Base-by-base conservation (phyloP, 1,140 invertebrate genomes). In the Ceratina australensis region DNA sequence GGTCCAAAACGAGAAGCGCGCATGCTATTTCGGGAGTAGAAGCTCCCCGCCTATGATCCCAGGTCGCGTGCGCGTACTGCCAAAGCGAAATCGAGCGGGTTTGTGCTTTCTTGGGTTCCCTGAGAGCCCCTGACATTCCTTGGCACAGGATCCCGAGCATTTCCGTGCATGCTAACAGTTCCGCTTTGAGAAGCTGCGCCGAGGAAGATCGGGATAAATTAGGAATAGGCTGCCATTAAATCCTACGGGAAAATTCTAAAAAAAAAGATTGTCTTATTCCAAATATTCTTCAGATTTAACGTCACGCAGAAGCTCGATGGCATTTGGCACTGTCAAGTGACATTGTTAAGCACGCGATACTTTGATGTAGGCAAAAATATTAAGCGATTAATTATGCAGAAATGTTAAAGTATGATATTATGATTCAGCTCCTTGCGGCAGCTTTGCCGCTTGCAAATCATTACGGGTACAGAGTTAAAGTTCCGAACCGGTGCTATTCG, bases 1-100 rank as follows among this genome's bases (percentile, higher is more conserved):
- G 83, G 65, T 68, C 71, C 49, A 64, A 85, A 85, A 82, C 52
- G 72, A 80, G 83, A 50, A 61, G 72, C 52, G 71, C 20, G 54
- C 57, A 24, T 52, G 61, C 60, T 84, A 80, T 84, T 86, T 79
- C 85, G 66, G 82, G 83, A 83, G 79, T 78, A 80, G 66, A 66
- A 64, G 54, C 64, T 64, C 50, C 59, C 60, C 64, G 16, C 8
- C n/a, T 18, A 20, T 28, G 24, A n/a, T 50, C 68, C 56, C 64
- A 52, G 72, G 59, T 63, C 72, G 49, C 57, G 47, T 33, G 49
- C 57, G 18, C 67, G 47, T 63, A 63, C 72, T 33, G n/a, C 49
- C 49, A 52, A 68, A 54, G 65, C 71, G 56, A 47, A 64, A 42
- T 68, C 65, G 42, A 54, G 24, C 26, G 54, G 24, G 15, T 42